Percentiles rank a stretch among this genome's conserved stretches.
Evolutionary conservation across 2,888 invertebrate genomes (phyloP).

Genomic region (Drosophila nr. perissopoda): DNA sequence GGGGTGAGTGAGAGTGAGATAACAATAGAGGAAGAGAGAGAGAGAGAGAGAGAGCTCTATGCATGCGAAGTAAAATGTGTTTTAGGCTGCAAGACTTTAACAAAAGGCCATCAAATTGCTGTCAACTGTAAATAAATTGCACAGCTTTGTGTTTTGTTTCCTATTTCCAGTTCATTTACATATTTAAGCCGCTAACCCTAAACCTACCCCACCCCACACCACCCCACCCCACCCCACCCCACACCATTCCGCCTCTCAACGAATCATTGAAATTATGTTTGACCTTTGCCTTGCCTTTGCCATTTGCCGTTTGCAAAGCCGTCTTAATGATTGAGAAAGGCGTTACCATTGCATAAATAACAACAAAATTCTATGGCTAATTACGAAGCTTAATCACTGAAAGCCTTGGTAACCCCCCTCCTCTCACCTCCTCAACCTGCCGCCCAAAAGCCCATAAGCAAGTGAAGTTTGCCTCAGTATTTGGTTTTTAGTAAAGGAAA

Average conservation of each 20-base stretch:
- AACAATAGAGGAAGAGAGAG: neutral
- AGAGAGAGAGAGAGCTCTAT: neutral
- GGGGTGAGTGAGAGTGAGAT: neutral
- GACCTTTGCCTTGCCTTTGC: slow-evolving; percentile 46
- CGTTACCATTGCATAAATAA: slow-evolving; percentile 26
- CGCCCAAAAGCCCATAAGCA: slow-evolving; percentile 23
- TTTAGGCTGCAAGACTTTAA: neutral
- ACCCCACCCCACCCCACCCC: neutral
- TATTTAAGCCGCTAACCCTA: neutral
- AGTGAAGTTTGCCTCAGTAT: slow-evolving; percentile 7
- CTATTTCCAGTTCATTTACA: slow-evolving; percentile 13
- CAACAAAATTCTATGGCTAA: slow-evolving; percentile 40
- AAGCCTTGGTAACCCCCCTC: slow-evolving; percentile 7
- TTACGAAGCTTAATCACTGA: slow-evolving; percentile 30
- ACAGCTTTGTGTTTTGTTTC: slow-evolving; percentile 27
- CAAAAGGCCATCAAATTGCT: slow-evolving; percentile 36
- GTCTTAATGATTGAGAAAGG: slow-evolving; percentile 30
- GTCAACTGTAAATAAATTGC: slow-evolving; percentile 24
- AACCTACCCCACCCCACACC: no score
- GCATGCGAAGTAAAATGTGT: neutral
- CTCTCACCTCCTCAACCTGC: neutral
- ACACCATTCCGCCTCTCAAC: neutral
- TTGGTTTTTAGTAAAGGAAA: slow-evolving; percentile 9
- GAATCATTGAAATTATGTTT: slow-evolving; percentile 27
- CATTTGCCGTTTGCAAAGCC: neutral